Evolutionary conservation across 2,113 vertebrate genomes (phyloP).

Genomic region (Sander lucioperca): DNA sequence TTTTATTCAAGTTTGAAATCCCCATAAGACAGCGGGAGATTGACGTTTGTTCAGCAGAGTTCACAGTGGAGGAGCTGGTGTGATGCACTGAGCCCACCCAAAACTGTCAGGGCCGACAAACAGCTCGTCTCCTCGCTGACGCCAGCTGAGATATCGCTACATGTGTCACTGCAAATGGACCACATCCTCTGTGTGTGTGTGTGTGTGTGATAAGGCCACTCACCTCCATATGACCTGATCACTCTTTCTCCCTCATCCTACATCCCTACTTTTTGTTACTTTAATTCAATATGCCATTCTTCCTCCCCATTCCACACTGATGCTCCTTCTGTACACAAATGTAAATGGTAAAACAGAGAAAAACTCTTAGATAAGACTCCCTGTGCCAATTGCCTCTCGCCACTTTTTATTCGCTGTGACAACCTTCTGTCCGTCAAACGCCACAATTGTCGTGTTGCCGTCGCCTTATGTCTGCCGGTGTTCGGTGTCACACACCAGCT

Average conservation of each 20-base stretch:
- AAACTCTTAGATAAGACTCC: conserved; percentile 61
- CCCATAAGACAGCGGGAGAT: conserved; percentile 69
- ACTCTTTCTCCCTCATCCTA: conserved; percentile 32
- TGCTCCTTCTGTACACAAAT: conserved; percentile 28
- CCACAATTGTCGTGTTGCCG: conserved; percentile 47
- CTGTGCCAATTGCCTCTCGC: conserved; percentile 74
- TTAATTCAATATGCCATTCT: conserved; percentile 35
- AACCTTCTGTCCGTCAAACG: conserved; percentile 77
- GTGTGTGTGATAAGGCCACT: conserved; percentile 78
- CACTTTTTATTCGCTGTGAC: conserved; percentile 72
- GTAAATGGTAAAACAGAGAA: conserved; percentile 44
- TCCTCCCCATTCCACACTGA: not conserved
- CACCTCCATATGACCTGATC: conserved; percentile 77
- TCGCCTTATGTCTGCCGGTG: conserved; percentile 55
- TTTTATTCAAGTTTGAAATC: conserved; percentile 75
- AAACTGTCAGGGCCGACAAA: conserved; percentile 82
- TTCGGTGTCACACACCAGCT: conserved; percentile 70
- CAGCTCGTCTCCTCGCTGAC: conserved; percentile 71
- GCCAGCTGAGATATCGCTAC: conserved; percentile 72
- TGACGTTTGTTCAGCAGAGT: conserved; percentile 78
- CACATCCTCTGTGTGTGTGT: conserved; percentile 73
- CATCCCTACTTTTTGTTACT: conserved; percentile 45
- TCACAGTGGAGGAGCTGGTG: conserved; percentile 73
- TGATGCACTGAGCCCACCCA: conserved; percentile 76
- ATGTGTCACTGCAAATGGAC: conserved; percentile 78